Base-by-base conservation (phyloP, 2,113 vertebrate species). In the Sorex araneus region DNA sequence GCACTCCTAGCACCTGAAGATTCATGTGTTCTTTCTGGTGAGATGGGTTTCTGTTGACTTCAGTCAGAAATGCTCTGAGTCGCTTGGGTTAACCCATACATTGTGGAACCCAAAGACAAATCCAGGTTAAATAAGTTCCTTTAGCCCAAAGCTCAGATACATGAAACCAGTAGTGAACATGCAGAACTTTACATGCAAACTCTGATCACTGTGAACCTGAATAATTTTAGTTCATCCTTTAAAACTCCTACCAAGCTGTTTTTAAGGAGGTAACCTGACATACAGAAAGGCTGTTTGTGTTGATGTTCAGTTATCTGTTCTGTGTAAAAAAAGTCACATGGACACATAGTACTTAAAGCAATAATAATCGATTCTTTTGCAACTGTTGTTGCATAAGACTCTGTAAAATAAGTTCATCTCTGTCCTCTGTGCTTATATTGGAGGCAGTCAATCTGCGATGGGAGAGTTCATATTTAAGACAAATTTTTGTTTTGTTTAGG, bases 71-170 rank as follows among this genome's bases (percentile, higher is more conserved):
- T 67, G 7, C n/a, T 88, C 23, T 67, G 81, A 43, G 87, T 40
- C 30, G 36, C 28, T 73, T 87, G 76, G 27, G 32, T 83, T 70
- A 71, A 93, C 76, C 54, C 64, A 69, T 28, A 25, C 83, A 57
- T 8, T 80, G n/a, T 74, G 40, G 36, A 43, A 50, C 93, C 69
- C 57, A 5, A 21, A 74, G 32, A 71, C 47, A 92, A 77, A 40
- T 19, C 1, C 25, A 77, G 89, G 67, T 89, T 63, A 30, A 91
- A 57, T 50, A 28, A 25, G 43, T 3, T 8, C 1, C 76, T 25
- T 63, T 73, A 76, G 74, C 66, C 63, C 79, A 71, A 36, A 64
- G 19, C 50, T 69, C 18, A 18, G 25, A 27, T 21, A 77, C 69
- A 63, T 7, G 28, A 0, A 2, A 13, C 7, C 34, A 40, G 54